Percentiles rank a stretch among this genome's conserved stretches.
Conservation (phyloP, 2,888 invertebrate species). For the Neoitamus cyanurus region DNA sequence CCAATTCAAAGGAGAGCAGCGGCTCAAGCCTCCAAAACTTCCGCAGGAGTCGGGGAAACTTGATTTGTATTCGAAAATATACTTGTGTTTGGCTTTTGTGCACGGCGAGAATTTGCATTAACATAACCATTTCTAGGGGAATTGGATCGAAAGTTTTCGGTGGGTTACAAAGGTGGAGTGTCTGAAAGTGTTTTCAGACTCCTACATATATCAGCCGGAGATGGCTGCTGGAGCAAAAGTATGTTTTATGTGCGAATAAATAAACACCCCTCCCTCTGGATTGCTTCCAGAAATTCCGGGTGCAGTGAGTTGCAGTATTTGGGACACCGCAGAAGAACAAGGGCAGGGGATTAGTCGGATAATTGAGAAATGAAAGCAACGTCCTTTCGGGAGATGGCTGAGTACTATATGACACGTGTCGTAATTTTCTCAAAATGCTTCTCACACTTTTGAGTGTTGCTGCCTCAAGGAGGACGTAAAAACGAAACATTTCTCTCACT, state of each 20-base stretch:
- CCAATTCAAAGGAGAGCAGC: slow-evolving; percentile 41
- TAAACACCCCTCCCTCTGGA: not conserved
- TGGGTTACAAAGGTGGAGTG: slow-evolving; percentile 9
- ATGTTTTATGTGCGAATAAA: not conserved
- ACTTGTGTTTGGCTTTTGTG: slow-evolving; percentile 42
- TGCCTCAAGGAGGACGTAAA: not conserved
- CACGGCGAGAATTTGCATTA: slow-evolving; percentile 42
- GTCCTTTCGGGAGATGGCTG: not conserved
- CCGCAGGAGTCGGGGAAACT: not conserved
- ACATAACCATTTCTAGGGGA: slow-evolving; percentile 45
- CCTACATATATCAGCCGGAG: not conserved
- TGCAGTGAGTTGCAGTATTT: not conserved
- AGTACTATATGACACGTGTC: not conserved
- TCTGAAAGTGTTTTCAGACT: slow-evolving; percentile 26
- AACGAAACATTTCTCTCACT: not conserved
- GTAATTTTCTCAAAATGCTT: not conserved
- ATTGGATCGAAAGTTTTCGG: slow-evolving; percentile 39
- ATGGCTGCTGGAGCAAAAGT: not conserved
- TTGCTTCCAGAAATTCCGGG: not conserved
- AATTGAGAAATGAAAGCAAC: not conserved
- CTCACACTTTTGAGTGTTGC: not conserved
- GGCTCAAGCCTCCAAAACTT: slow-evolving; percentile 19
- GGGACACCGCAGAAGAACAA: not conserved
- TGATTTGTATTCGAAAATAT: slow-evolving; percentile 26
- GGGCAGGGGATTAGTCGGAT: not conserved